phyloP scores from a whole-genome alignment of 2,113 vertebrate genomes.

The Gadus chalcogrammus region DNA sequence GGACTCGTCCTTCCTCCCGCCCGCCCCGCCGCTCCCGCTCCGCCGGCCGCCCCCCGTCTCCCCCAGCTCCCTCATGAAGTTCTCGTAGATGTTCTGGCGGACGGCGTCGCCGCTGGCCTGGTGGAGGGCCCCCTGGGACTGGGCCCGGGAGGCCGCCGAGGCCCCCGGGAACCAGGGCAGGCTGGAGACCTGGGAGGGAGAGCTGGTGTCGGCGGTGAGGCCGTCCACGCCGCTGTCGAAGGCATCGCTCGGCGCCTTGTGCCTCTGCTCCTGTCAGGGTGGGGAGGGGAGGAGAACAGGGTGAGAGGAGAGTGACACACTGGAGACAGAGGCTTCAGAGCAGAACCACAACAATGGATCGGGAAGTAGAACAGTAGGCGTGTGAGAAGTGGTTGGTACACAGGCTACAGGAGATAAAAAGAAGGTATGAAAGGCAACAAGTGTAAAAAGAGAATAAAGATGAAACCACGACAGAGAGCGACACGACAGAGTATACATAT shows the following conservation, averaged over 20 bases:
- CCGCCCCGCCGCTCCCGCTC: conserved; percentile 10
- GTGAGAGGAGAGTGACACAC: neutral
- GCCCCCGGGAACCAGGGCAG: conserved; percentile 77
- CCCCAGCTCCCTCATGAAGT: conserved; percentile 90
- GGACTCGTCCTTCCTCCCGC: conserved; percentile 57
- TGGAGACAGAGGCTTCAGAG: neutral
- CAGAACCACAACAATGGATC: no score
- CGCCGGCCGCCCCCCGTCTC: conserved; percentile 73
- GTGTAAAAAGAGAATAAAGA: no score
- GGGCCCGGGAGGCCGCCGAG: conserved; percentile 67
- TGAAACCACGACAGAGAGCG: no score
- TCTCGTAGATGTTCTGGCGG: conserved; percentile 90
- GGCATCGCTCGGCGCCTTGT: conserved; percentile 82
- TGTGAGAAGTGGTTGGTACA: no score
- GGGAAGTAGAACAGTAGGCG: no score
- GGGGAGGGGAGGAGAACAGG: neutral
- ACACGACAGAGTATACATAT: no score
- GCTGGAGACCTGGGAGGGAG: conserved; percentile 74
- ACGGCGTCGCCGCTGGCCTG: conserved; percentile 73
- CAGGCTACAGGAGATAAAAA: neutral
- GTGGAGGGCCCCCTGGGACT: conserved; percentile 77
- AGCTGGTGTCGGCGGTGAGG: conserved; percentile 76
- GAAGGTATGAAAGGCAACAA: neutral
- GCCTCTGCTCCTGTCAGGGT: conserved; percentile 78
- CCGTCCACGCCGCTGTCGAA: conserved; percentile 87